phyloP scores from a whole-genome alignment of 2,113 vertebrate species.

The Rhipidura dahli region DNA sequence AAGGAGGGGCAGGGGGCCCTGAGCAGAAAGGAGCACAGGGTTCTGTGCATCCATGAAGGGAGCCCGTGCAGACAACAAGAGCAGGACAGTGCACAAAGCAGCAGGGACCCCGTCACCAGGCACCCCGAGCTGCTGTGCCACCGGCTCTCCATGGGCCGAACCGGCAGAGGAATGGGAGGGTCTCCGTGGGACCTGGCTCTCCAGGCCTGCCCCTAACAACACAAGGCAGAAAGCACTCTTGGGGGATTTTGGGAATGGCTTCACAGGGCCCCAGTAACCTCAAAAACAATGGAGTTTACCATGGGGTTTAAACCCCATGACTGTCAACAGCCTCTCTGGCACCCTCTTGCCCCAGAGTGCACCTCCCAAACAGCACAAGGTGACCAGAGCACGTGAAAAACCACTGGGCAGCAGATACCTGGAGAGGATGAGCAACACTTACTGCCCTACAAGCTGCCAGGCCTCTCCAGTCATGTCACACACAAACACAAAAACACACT shows the following conservation, averaged over 20 bases:
- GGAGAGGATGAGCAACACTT: not conserved
- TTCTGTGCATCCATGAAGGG: not conserved
- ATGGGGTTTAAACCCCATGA: not conserved
- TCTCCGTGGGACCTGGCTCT: fast-evolving
- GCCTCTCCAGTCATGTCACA: not conserved
- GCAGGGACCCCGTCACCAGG: fast-evolving
- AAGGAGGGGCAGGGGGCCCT: fast-evolving
- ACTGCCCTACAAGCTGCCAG: not conserved
- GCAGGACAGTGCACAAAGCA: not conserved
- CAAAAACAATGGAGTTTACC: not conserved
- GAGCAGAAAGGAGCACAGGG: not conserved
- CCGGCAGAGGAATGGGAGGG: fast-evolving
- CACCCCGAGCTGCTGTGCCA: not conserved
- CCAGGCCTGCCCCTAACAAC: not conserved
- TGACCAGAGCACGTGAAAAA: fast-evolving
- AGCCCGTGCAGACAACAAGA: not conserved
- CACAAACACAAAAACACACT: not conserved
- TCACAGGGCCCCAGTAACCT: not conserved
- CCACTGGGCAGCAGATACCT: not conserved
- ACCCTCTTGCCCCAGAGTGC: not conserved
- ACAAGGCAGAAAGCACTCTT: not conserved
- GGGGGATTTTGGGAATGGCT: not conserved
- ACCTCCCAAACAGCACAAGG: fast-evolving
- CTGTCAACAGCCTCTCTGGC: not conserved
- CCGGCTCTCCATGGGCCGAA: not conserved